phyloP scores from a whole-genome alignment of 2,797 vertebrate species.

The Austrolebias charrua region DNA sequence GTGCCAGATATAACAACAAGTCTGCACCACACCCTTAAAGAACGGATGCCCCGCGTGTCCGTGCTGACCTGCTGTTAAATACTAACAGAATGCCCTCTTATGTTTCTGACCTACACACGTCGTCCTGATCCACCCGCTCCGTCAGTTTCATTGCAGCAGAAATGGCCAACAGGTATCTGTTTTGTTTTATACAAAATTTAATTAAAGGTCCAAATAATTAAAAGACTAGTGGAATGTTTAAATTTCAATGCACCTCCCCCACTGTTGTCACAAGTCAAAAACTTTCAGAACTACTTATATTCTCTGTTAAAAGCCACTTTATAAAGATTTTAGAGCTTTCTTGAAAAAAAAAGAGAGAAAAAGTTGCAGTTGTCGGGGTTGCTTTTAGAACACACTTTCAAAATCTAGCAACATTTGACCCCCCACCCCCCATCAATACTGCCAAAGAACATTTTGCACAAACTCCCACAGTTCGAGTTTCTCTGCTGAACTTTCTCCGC shows the following conservation, averaged over 20 bases:
- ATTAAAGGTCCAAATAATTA: too few relatives aligned
- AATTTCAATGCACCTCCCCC: too few relatives aligned
- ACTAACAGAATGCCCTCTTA: constrained; percentile 30
- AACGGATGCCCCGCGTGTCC: constrained; percentile 41
- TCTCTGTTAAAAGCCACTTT: too few relatives aligned
- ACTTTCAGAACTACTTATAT: too few relatives aligned
- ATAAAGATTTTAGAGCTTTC: too few relatives aligned
- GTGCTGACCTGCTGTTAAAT: constrained; percentile 52
- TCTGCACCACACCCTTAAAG: constrained; percentile 33
- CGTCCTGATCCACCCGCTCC: constrained; percentile 23
- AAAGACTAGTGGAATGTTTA: too few relatives aligned
- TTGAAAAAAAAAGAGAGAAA: too few relatives aligned
- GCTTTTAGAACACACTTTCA: too few relatives aligned
- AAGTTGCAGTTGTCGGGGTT: too few relatives aligned
- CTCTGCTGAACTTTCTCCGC: neutral
- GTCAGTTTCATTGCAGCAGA: constrained; percentile 31
- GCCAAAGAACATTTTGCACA: neutral
- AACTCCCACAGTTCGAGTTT: neutral
- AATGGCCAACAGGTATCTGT: constrained; percentile 41
- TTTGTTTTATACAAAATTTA: constrained; percentile 13
- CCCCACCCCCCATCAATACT: neutral
- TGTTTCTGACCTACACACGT: constrained; percentile 40
- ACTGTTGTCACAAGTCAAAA: too few relatives aligned
- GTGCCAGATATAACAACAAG: constrained; percentile 46
- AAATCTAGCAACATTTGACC: too few relatives aligned